phyloP scores from a whole-genome alignment of 2,888 invertebrate genomes.

The Hanleya hanleyi region DNA sequence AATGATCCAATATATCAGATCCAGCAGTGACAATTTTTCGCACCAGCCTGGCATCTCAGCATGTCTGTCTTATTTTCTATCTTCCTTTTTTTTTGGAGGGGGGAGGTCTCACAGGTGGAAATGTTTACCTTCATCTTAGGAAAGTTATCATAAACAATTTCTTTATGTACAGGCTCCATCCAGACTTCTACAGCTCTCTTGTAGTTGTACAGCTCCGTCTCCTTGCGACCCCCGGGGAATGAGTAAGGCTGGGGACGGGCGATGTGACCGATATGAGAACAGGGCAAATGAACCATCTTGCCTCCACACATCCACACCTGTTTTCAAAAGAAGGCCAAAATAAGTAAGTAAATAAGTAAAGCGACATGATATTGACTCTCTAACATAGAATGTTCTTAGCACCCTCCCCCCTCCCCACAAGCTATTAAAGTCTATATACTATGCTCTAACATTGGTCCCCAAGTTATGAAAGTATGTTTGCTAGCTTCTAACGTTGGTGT shows the following conservation, averaged over 20 bases:
- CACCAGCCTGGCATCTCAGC: too few relatives aligned
- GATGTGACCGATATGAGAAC: slow-evolving; percentile 66
- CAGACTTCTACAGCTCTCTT: slow-evolving; percentile 62
- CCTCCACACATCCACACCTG: slow-evolving; percentile 68
- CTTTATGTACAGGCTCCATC: slow-evolving; percentile 52
- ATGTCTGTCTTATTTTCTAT: too few relatives aligned
- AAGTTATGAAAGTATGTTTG: too few relatives aligned
- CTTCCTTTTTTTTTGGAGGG: too few relatives aligned
- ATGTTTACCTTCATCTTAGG: slow-evolving; percentile 56
- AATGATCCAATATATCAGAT: too few relatives aligned
- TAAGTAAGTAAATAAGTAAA: not conserved
- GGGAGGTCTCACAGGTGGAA: not conserved
- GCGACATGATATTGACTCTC: not conserved
- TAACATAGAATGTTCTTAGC: too few relatives aligned
- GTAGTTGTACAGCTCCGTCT: slow-evolving; percentile 57
- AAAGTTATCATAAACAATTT: slow-evolving; percentile 53
- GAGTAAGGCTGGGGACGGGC: slow-evolving; percentile 61
- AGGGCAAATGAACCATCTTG: slow-evolving; percentile 58
- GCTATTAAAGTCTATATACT: too few relatives aligned
- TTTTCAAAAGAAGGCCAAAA: too few relatives aligned
- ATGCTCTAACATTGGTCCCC: too few relatives aligned
- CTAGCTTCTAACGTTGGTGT: too few relatives aligned
- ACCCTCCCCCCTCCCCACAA: too few relatives aligned
- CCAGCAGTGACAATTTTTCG: too few relatives aligned
- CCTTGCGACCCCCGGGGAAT: slow-evolving; percentile 54